Evolutionary conservation across 2,113 vertebrate species (phyloP).

Genomic region (Todiramphus saurophagus): DNA sequence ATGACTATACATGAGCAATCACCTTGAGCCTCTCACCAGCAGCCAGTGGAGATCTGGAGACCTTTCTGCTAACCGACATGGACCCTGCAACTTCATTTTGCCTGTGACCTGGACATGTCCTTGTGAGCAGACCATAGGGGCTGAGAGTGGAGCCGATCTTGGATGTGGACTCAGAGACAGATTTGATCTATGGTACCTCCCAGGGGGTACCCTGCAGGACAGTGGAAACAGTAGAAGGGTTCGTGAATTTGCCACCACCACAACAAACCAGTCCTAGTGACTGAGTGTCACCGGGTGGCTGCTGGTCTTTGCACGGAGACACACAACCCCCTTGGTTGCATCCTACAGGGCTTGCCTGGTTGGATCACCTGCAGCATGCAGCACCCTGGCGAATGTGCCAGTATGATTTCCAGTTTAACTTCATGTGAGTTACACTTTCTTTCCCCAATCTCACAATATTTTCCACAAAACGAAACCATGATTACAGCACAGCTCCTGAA

Average conservation of each 20-base stretch:
- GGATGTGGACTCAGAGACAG: neutral
- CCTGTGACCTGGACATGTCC: neutral
- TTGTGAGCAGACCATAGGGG: neutral
- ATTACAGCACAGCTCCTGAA: neutral
- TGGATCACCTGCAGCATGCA: neutral
- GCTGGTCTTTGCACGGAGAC: neutral
- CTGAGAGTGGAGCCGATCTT: neutral
- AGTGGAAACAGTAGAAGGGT: neutral
- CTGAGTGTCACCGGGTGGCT: neutral
- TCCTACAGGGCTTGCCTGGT: neutral
- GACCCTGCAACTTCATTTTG: neutral
- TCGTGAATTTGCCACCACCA: neutral
- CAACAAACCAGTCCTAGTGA: neutral
- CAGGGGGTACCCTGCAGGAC: neutral
- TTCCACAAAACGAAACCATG: neutral
- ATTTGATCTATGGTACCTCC: neutral
- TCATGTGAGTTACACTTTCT: neutral
- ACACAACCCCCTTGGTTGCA: neutral
- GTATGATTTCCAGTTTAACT: neutral
- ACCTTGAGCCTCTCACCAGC: neutral
- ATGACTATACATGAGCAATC: neutral
- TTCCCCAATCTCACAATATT: neutral
- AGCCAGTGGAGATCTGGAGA: neutral
- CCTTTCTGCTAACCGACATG: neutral
- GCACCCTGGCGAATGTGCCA: neutral